A percentile compares a stretch with the other conserved stretches of the same genome.
phyloP scores from a whole-genome alignment of 2,888 invertebrate species.

The Ochlodes sylvanus region DNA sequence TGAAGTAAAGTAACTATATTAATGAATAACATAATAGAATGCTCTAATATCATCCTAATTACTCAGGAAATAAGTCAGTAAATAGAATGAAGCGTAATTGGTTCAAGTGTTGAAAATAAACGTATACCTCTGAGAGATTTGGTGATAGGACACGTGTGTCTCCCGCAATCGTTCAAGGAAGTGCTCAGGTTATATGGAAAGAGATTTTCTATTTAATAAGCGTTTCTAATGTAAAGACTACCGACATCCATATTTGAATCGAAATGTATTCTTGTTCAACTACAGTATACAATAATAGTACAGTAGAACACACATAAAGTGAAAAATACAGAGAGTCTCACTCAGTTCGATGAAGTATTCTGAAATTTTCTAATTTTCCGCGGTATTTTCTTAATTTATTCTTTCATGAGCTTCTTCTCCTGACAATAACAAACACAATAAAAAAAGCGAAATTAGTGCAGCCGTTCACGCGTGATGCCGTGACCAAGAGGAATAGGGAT shows the following conservation, averaged over 20 bases:
- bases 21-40: background rate
- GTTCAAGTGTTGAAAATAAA: conserved; percentile 27
- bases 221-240: background rate
- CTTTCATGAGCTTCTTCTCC: no score
- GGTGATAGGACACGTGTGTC: conserved; percentile 77
- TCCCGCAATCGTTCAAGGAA: conserved; percentile 59
- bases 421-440: no score
- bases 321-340: no score
- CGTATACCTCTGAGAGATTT: conserved; percentile 52
- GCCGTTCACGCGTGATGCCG: no score
- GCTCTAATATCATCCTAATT: conserved; percentile 3
- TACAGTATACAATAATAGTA: no score
- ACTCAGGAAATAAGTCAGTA: conserved; percentile 9
- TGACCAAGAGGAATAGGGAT: no score
- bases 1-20: background rate
- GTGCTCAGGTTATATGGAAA: conserved; percentile 56
- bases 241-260: background rate
- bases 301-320: no score
- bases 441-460: no score
- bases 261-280: no score
- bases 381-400: no score
- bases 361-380: no score
- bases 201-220: conserved; percentile 41
- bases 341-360: no score
- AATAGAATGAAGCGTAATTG: conserved; percentile 16